These are phyloP conservation scores for Verasper variegatus DNA, from an alignment of 2,113 vertebrate species.

Conservation along the genomic window DNA sequence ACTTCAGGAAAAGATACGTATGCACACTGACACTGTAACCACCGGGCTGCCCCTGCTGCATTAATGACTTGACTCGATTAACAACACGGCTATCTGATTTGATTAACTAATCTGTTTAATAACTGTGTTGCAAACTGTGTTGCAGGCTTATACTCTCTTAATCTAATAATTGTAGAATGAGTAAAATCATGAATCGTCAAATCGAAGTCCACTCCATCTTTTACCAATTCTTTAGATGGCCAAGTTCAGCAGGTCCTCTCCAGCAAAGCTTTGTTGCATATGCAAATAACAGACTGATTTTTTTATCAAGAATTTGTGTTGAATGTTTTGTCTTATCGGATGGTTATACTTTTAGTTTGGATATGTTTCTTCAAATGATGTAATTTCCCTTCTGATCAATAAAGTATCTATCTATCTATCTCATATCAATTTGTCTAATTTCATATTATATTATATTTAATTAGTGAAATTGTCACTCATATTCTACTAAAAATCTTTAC, in stretches of 20 bases:
- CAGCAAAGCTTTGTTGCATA: conserved; percentile 18
- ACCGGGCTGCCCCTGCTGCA: conserved; percentile 49
- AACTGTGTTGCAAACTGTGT: no score
- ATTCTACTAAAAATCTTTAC: no score
- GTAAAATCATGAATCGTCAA: conserved; percentile 5
- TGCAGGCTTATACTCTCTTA: neutral
- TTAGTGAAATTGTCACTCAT: no score
- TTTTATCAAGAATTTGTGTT: neutral
- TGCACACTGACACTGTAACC: conserved; percentile 59
- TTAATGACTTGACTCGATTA: conserved; percentile 23
- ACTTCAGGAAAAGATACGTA: conserved; percentile 54
- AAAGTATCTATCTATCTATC: neutral
- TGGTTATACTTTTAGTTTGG: neutral
- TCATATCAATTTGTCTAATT: neutral
- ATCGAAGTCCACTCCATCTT: conserved; percentile 62
- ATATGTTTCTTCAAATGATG: neutral
- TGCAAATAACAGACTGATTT: neutral
- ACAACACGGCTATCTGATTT: conserved; percentile 39
- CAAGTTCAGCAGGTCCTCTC: conserved; percentile 37
- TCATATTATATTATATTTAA: no score
- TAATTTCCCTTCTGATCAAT: neutral
- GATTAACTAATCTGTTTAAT: conserved; percentile 48
- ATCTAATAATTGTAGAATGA: conserved; percentile 1
- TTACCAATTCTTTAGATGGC: conserved; percentile 53
- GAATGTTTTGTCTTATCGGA: neutral